These are phyloP conservation scores for Apogon hyalosoma DNA, from an alignment of 2,797 vertebrate genomes.

Conservation along the genomic window DNA sequence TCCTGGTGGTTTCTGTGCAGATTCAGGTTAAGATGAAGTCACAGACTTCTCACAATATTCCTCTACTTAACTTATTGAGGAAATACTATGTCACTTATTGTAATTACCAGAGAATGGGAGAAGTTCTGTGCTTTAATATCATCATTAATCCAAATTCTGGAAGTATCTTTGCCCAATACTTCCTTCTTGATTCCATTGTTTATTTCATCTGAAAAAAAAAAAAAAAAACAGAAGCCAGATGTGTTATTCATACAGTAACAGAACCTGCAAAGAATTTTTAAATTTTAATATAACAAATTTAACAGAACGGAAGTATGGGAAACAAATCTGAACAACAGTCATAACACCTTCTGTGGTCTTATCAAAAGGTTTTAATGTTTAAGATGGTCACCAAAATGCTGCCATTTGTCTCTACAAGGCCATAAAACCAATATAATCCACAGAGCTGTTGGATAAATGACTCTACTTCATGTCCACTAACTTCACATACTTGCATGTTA, in stretches of 20 bases:
- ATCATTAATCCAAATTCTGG: conserved; percentile 94
- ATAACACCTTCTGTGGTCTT: too few species aligned
- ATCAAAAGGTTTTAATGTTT: too few species aligned
- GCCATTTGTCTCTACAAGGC: too few species aligned
- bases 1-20: conserved; percentile 88
- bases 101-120: conserved; percentile 91
- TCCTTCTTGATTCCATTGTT: conserved; percentile 98
- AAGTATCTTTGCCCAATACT: conserved; percentile 89
- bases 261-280: background rate
- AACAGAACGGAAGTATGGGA: too few species aligned
- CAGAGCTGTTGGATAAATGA: too few species aligned
- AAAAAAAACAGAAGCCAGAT: background rate
- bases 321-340: too few species aligned
- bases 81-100: background rate
- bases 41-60: background rate
- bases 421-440: too few species aligned
- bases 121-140: conserved; percentile 93
- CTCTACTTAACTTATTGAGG: background rate
- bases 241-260: background rate
- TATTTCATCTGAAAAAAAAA: conserved; percentile 87
- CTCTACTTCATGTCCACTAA: too few species aligned
- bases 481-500: too few species aligned
- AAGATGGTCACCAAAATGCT: too few species aligned
- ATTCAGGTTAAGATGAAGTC: conserved; percentile 3
- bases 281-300: background rate